Conservation (phyloP, 92 coral and sea anemone genomes). For the Epizoanthus rinbou region DNA sequence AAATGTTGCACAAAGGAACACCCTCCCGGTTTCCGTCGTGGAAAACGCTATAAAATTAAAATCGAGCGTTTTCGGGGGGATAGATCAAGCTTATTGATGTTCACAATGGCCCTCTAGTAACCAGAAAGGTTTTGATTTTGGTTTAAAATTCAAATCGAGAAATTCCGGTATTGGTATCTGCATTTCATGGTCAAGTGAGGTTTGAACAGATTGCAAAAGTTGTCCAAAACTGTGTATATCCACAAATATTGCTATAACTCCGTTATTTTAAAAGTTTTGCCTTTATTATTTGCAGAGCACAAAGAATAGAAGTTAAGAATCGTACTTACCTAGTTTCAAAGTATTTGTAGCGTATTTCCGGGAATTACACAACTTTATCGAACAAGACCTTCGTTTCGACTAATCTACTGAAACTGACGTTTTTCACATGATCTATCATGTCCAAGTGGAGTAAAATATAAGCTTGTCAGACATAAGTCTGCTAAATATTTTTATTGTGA, state of each 20-base stretch:
- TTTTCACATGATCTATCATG: background rate
- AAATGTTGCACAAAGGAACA: constrained; percentile 22
- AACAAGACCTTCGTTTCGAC: constrained; percentile 16
- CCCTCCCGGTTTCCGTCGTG: constrained; percentile 20
- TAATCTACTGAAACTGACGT: constrained; percentile 13
- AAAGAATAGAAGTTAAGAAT: background rate
- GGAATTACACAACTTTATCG: constrained; percentile 30
- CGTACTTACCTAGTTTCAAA: background rate
- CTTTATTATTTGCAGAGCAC: background rate
- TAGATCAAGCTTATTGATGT: constrained; percentile 15
- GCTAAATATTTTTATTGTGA: no score
- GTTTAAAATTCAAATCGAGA: background rate
- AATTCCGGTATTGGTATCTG: constrained; percentile 20
- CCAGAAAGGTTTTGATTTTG: constrained; percentile 20
- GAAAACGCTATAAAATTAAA: constrained; percentile 27
- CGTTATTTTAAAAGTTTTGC: constrained; percentile 7
- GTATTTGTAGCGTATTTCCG: background rate
- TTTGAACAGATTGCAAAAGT: constrained; percentile 8
- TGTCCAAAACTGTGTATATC: constrained; percentile 16
- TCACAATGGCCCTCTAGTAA: constrained; percentile 43
- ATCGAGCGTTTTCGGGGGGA: constrained; percentile 18
- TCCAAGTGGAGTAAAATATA: no score
- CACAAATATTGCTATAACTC: constrained; percentile 12
- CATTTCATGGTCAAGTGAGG: constrained; percentile 33
- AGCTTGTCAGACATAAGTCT: no score